Percentiles rank a stretch among this genome's conserved stretches.
Evolutionary conservation across 2,797 vertebrate genomes (phyloP).

Genomic region (Tapirus indicus): DNA sequence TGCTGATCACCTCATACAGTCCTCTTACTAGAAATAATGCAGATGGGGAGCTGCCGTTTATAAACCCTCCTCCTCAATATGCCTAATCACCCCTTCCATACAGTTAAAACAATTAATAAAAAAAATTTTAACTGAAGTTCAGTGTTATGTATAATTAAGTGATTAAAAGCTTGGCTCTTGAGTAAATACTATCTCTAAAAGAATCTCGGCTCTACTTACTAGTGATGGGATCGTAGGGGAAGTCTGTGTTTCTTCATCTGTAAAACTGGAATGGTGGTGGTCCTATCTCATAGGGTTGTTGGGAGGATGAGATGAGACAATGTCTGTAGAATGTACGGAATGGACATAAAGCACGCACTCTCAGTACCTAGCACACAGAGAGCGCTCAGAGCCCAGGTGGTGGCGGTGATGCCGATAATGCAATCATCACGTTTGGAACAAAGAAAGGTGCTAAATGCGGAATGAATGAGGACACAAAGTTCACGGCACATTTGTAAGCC

Average conservation of each 20-base stretch:
- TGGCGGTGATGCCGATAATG: fast-evolving
- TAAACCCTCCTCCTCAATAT: neutral
- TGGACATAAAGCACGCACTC: neutral
- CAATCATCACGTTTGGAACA: neutral
- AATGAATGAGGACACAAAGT: neutral
- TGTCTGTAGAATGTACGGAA: neutral
- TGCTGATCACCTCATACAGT: neutral
- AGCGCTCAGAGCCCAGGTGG: neutral
- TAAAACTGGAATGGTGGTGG: neutral
- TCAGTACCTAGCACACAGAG: neutral
- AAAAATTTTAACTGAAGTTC: neutral
- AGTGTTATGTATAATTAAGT: neutral
- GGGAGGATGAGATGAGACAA: neutral
- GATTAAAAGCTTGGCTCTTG: neutral
- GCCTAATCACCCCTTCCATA: neutral
- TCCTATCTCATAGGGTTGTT: neutral
- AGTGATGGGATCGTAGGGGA: neutral
- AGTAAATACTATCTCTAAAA: slow-evolving; percentile 22
- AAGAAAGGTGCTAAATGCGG: neutral
- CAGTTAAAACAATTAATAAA: neutral
- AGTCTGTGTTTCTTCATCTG: neutral
- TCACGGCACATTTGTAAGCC: neutral
- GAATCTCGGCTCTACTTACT: neutral
- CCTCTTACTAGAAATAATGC: slow-evolving; percentile 41
- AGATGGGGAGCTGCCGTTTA: neutral